Base-by-base conservation (phyloP, 2,797 vertebrate genomes). In the Poeciliopsis gracilis region DNA sequence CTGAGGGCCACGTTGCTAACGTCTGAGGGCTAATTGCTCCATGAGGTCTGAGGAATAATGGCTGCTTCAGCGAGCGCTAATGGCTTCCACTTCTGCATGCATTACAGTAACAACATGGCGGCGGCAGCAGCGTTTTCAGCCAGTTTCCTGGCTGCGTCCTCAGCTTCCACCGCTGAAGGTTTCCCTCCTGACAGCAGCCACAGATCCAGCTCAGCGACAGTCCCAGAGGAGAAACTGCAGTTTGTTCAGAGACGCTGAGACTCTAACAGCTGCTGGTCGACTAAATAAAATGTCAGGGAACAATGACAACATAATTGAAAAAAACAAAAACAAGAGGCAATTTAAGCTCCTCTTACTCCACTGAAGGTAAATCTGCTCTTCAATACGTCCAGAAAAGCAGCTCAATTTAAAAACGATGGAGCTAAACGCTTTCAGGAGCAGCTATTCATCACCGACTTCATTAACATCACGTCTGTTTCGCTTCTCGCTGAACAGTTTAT, bases 21-120 rank as follows among this genome's bases (percentile, higher is more conserved):
- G 66, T 77, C 59, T 76, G 55, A 49, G 63, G 36, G 82, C 77
- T 88, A 89, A 90, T 91, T 91, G 89, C 82, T 84, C 82, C 36
- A 0, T 33, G 46, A 81, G 85, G 85, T 77, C 78, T 73, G 36
- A 79, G 71, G 80, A 88, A 51, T 84, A 87, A 88, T 80, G 77
- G 75, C 72, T 78, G 76, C 74, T 87, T 77, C 81, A 77, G 36
- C 81, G 1, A 25, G 72, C 78, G 79, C 75, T 77, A 87, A 84
- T 72, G 25, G 80, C 51, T 75, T 61, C 80, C 36, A 51, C 49
- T 51, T 73, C 47, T 73, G 79, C 45, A 76, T 81, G 82, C 61
- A 77, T 63, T 70, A 69, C 53, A 70, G 46, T 51, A 33, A 71
- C 57, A 63, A 73, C 69, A 47, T 76, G 28, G 53, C 71, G 18